phyloP scores from a whole-genome alignment of 2,797 vertebrate genomes.

The Balearica regulorum region DNA sequence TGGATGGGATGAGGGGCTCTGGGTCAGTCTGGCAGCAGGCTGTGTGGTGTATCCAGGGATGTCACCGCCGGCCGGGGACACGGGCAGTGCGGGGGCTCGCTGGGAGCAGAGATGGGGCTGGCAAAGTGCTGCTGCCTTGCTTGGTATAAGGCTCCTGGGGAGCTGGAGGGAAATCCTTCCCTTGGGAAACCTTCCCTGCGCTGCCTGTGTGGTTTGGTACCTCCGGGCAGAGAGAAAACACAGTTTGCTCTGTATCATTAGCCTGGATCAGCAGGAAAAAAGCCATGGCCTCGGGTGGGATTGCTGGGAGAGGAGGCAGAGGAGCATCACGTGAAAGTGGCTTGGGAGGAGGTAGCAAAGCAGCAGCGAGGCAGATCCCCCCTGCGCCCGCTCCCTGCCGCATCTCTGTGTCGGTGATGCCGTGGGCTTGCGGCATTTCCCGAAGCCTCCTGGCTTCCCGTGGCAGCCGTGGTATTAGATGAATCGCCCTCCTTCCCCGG shows the following conservation, averaged over 20 bases:
- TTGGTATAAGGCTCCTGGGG: not conserved
- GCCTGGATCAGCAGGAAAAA: not conserved
- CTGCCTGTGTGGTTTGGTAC: not conserved
- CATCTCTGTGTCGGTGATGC: not conserved
- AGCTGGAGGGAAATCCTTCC: not conserved
- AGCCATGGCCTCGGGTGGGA: not conserved
- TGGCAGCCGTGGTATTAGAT: not conserved
- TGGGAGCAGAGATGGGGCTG: not conserved
- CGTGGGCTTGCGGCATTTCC: not conserved
- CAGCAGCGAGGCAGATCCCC: not conserved
- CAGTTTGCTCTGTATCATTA: rapidly evolving
- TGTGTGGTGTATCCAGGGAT: not conserved
- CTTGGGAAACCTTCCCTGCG: not conserved
- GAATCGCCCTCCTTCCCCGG: not conserved
- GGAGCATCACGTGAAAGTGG: rapidly evolving
- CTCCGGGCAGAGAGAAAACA: not conserved
- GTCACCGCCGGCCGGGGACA: rapidly evolving
- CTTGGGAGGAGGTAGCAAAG: not conserved
- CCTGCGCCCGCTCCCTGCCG: not conserved
- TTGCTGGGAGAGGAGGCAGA: not conserved
- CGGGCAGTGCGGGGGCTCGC: rapidly evolving
- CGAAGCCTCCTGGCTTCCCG: not conserved
- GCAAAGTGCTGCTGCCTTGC: not conserved
- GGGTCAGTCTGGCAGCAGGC: too few relatives aligned
- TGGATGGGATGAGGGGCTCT: not conserved